Evolutionary conservation across 2,797 vertebrate species (phyloP).

Genomic region (Garrulus glandarius): DNA sequence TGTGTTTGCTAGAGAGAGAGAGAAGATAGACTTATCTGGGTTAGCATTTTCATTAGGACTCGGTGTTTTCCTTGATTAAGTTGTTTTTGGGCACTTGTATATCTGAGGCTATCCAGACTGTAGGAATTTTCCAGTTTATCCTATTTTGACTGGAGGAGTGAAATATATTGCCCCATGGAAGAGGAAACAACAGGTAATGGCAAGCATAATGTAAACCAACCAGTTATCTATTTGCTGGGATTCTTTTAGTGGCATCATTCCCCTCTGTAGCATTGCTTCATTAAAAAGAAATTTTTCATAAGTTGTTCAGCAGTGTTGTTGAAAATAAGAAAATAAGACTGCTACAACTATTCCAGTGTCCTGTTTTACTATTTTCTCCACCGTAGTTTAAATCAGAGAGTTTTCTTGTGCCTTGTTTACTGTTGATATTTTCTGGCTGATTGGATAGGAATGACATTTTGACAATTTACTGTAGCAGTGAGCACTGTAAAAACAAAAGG

Average conservation of each 20-base stretch:
- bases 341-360: conserved; percentile 7
- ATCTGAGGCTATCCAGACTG: neutral
- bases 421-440: conserved; percentile 83
- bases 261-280: conserved; percentile 43
- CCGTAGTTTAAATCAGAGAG: conserved; percentile 79
- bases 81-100: neutral
- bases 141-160: neutral
- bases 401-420: conserved; percentile 81
- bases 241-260: conserved; percentile 4
- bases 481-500: conserved; percentile 89
- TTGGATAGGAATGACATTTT: conserved; percentile 88
- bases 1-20: neutral
- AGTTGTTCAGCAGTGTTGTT: conserved; percentile 14
- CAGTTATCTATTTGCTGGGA: conserved; percentile 4
- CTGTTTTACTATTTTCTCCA: conserved; percentile 49
- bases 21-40: neutral
- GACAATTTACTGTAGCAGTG: conserved; percentile 89
- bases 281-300: conserved; percentile 64
- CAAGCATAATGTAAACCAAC: neutral
- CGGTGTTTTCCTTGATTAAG: neutral
- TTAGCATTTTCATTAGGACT: neutral
- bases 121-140: neutral
- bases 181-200: neutral
- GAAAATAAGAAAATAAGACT: conserved; percentile 40
- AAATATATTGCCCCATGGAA: neutral